Evolutionary conservation across 1,140 invertebrate species (phyloP).

Genomic region (Zaprionus lachaisei): DNA sequence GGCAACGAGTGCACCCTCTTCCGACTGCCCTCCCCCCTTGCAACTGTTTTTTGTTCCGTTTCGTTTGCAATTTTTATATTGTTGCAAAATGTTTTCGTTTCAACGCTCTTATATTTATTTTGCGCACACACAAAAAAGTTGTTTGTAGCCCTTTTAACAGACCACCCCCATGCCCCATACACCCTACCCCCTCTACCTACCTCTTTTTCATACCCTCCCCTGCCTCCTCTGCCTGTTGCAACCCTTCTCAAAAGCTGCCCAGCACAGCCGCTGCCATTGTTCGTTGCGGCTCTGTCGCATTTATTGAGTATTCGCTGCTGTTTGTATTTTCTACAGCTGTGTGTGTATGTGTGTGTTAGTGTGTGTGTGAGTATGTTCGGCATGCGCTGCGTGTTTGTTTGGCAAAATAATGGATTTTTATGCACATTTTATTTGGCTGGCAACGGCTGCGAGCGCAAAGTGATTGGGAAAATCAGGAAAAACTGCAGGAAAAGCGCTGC

Average conservation of each 20-base stretch:
- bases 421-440: conserved; percentile 70
- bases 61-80: conserved; percentile 77
- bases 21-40: background rate
- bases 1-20: background rate
- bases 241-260: conserved; percentile 2
- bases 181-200: background rate
- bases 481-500: background rate
- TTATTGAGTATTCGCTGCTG: conserved; percentile 16
- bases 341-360: background rate
- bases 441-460: conserved; percentile 45
- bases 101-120: conserved; percentile 79
- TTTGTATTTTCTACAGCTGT: conserved; percentile 18
- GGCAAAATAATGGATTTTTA: conserved; percentile 80
- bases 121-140: conserved; percentile 55
- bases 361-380: conserved; percentile 2
- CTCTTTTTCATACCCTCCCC: conserved; percentile 1
- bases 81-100: conserved; percentile 79
- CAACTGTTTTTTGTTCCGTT: conserved; percentile 28
- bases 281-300: conserved; percentile 23
- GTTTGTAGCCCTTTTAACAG: conserved; percentile 53
- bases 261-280: conserved; percentile 23
- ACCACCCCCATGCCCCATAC: background rate
- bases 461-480: conserved; percentile 56
- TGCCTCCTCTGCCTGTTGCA: conserved; percentile 8
- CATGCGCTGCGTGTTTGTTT: conserved; percentile 55